phyloP scores from a whole-genome alignment of 2,113 vertebrate species.

The Malurus melanocephalus region DNA sequence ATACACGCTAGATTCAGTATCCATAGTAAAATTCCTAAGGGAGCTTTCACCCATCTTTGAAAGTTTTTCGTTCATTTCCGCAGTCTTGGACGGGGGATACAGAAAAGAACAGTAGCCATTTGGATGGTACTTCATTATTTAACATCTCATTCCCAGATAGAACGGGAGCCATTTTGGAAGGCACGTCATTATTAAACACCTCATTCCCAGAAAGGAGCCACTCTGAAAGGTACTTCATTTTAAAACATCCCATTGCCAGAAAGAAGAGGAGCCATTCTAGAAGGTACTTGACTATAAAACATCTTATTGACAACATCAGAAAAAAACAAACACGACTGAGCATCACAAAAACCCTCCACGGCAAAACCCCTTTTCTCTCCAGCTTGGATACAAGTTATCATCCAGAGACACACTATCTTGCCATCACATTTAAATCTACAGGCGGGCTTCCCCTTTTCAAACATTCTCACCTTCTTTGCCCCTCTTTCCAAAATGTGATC shows the following conservation, averaged over 20 bases:
- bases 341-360: not conserved
- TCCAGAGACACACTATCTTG: not conserved
- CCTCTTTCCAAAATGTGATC: slow-evolving; percentile 93
- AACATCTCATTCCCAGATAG: not conserved
- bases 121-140: not conserved
- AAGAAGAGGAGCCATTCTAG: not conserved
- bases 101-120: not conserved
- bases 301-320: not conserved
- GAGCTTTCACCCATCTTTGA: slow-evolving; percentile 91
- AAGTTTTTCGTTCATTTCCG: slow-evolving; percentile 94
- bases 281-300: not conserved
- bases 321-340: not conserved
- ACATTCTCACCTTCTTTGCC: slow-evolving; percentile 85
- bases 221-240: slow-evolving; percentile 11
- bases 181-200: not conserved
- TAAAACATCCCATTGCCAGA: not conserved
- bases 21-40: slow-evolving; percentile 96
- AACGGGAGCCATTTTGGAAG: slow-evolving; percentile 1
- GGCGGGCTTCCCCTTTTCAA: not conserved
- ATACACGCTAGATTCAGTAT: slow-evolving; percentile 95
- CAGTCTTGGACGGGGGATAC: slow-evolving; percentile 75
- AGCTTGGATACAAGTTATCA: not conserved
- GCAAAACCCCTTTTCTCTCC: not conserved
- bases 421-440: not conserved
- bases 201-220: slow-evolving; percentile 2